phyloP scores from a whole-genome alignment of 2,797 vertebrate genomes.

The Moxostoma hubbsi region DNA sequence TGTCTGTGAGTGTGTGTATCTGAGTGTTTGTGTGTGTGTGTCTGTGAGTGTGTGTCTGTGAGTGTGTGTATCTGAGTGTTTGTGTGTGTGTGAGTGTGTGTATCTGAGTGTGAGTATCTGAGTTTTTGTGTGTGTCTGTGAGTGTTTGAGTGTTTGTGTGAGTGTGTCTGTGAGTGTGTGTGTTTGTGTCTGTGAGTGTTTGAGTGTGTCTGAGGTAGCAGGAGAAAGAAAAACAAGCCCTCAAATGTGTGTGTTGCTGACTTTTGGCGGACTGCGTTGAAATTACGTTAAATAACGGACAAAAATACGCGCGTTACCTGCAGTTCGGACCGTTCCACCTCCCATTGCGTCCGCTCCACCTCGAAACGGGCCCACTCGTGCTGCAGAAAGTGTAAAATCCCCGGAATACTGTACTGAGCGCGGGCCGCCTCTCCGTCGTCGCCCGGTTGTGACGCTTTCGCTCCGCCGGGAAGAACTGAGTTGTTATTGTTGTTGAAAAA shows the following conservation, averaged over 20 bases:
- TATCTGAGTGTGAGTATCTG: no score
- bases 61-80: not conserved
- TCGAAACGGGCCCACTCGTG: constrained; percentile 99
- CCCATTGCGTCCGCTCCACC: constrained; percentile 97
- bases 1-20: no score
- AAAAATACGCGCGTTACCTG: constrained; percentile 80
- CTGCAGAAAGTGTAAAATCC: constrained; percentile 98
- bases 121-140: no score
- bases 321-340: constrained; percentile 94
- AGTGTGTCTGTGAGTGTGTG: no score
- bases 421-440: constrained; percentile 85
- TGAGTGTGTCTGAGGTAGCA: not conserved
- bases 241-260: constrained; percentile 1
- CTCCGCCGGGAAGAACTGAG: constrained; percentile 81
- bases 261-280: constrained; percentile 16
- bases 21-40: no score
- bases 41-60: no score
- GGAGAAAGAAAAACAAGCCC: constrained; percentile 34
- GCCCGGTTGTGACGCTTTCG: constrained; percentile 78
- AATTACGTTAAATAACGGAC: not conserved
- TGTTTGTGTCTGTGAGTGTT: not conserved
- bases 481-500: constrained; percentile 97
- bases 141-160: no score
- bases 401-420: constrained; percentile 96
- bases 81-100: not conserved